Conservation (phyloP, 2,888 invertebrate species). For the Ischnus inquisitorius region DNA sequence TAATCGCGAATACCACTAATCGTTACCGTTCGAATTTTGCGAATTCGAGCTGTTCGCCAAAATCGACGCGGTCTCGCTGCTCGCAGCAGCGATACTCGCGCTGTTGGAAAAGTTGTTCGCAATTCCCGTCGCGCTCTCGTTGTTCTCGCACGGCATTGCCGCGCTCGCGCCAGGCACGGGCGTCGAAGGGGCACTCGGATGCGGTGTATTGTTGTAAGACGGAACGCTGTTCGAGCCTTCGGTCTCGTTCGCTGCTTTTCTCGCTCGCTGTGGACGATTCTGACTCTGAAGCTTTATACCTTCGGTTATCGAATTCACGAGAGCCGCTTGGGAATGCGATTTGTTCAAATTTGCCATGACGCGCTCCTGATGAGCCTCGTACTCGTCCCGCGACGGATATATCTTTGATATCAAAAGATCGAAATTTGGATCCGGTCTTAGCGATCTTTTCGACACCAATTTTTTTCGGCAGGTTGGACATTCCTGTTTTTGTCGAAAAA, state of each 20-base stretch:
- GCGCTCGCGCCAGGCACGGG: slow-evolving; percentile 84
- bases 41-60: slow-evolving; percentile 76
- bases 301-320: slow-evolving; percentile 97
- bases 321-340: slow-evolving; percentile 96
- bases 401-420: slow-evolving; percentile 99
- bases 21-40: slow-evolving; percentile 76
- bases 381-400: slow-evolving; percentile 98
- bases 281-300: slow-evolving; percentile 96
- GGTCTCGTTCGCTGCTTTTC: slow-evolving; percentile 89
- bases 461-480: slow-evolving; percentile 99
- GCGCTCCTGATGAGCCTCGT: slow-evolving; percentile 96
- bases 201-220: slow-evolving; percentile 82
- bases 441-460: slow-evolving; percentile 97
- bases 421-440: slow-evolving; percentile 99
- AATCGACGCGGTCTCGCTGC: slow-evolving; percentile 48
- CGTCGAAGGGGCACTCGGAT: slow-evolving; percentile 83
- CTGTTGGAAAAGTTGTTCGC: slow-evolving; percentile 74
- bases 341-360: slow-evolving; percentile 97
- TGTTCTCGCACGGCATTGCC: slow-evolving; percentile 85
- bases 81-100: slow-evolving; percentile 29
- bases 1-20: not conserved
- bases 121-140: slow-evolving; percentile 80
- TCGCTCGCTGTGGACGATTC: slow-evolving; percentile 93
- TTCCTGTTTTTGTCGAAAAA: slow-evolving; percentile 86
- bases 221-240: slow-evolving; percentile 79